A percentile compares a stretch with the other conserved stretches of the same genome.
phyloP scores from a whole-genome alignment of 2,113 vertebrate genomes.

The Rhinopomastus cyanomelas region DNA sequence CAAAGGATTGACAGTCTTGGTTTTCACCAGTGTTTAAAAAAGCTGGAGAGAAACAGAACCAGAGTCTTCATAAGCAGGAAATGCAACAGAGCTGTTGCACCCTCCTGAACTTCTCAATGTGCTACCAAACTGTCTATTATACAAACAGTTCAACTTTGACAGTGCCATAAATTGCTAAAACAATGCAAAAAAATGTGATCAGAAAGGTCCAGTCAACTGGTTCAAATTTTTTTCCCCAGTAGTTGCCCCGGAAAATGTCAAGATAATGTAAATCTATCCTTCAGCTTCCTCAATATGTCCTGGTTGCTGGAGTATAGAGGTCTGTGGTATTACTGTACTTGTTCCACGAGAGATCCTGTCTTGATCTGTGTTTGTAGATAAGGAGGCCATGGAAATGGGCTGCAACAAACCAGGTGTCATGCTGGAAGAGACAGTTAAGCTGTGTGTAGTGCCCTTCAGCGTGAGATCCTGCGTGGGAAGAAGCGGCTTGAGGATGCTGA shows the following conservation, averaged over 20 bases:
- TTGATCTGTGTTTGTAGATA: slow-evolving; percentile 82
- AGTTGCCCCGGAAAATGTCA: slow-evolving; percentile 8
- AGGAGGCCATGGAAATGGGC: slow-evolving; percentile 78
- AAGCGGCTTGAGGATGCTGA: slow-evolving; percentile 98
- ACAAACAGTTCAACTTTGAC: slow-evolving; percentile 14
- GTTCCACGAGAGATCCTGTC: slow-evolving; percentile 84
- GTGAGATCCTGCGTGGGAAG: slow-evolving; percentile 91
- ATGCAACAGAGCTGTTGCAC: slow-evolving; percentile 26
- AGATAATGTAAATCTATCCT: slow-evolving; percentile 73
- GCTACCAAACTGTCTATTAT: slow-evolving; percentile 31
- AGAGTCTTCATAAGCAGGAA: slow-evolving; percentile 24
- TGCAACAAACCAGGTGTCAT: slow-evolving; percentile 81
- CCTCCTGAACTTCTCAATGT: slow-evolving; percentile 31
- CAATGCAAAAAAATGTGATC: neutral
- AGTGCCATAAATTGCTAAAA: slow-evolving; percentile 29
- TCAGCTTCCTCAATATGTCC: slow-evolving; percentile 90
- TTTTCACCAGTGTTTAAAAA: slow-evolving; percentile 66
- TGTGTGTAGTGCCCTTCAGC: slow-evolving; percentile 85
- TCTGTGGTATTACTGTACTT: slow-evolving; percentile 83
- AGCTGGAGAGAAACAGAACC: slow-evolving; percentile 33
- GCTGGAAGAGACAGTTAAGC: slow-evolving; percentile 86
- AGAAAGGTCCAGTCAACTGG: slow-evolving; percentile 39
- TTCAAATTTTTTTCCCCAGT: slow-evolving; percentile 20
- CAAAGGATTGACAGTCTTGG: slow-evolving; percentile 45
- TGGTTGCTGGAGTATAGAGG: slow-evolving; percentile 80